Conservation (phyloP, 2,888 invertebrate genomes). For the Alloplasta piceator region DNA sequence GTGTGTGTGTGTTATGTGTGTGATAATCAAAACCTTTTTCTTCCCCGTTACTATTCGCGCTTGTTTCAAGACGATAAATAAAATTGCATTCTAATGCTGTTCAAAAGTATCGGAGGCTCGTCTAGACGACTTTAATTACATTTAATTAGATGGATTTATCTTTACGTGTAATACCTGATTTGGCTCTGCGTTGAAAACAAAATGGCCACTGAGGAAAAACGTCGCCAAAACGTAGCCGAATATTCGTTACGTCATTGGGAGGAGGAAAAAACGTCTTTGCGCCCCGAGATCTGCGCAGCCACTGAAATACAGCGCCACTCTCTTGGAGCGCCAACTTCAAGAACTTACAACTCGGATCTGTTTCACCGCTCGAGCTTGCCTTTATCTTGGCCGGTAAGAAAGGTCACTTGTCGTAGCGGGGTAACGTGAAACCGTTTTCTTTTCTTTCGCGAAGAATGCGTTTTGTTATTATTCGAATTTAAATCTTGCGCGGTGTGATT, state of each 20-base stretch:
- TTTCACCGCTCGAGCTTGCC: not conserved
- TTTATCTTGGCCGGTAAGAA: not conserved
- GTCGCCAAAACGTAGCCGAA: conserved; percentile 46
- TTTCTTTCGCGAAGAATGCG: too few relatives aligned
- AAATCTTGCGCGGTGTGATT: too few relatives aligned
- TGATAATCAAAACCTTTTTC: conserved; percentile 7
- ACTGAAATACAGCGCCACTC: conserved; percentile 23
- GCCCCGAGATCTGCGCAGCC: not conserved
- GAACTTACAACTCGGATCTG: not conserved
- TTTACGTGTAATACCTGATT: conserved; percentile 81
- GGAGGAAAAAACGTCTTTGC: not conserved
- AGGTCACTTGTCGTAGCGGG: not conserved
- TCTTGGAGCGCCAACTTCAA: not conserved
- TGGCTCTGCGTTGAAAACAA: conserved; percentile 80
- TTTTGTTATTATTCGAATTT: too few relatives aligned
- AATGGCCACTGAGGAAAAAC: conserved; percentile 79
- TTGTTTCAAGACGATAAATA: conserved; percentile 29
- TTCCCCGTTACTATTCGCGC: not conserved
- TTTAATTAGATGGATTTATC: conserved; percentile 75
- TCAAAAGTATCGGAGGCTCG: conserved; percentile 42
- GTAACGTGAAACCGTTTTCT: not conserved
- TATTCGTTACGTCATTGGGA: conserved; percentile 57
- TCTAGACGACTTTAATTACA: conserved; percentile 63
- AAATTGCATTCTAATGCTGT: conserved; percentile 17
- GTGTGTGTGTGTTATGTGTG: not conserved